Base-by-base conservation (phyloP, 1,140 invertebrate species). In the Goniozus legneri region DNA sequence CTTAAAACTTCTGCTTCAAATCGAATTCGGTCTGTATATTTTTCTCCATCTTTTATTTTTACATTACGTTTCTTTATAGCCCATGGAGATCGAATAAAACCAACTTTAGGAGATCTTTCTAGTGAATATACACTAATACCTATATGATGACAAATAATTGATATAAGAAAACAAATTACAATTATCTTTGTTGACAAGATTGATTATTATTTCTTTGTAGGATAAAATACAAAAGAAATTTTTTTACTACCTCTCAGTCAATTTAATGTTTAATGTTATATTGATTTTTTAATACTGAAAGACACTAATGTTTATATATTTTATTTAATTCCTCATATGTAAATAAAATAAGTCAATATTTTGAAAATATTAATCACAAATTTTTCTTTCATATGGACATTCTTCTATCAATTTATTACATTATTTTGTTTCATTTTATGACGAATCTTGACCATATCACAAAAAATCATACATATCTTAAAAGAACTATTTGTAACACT, bases 41-140 rank as follows among this genome's bases (percentile, higher is more conserved):
- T 35, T 37, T 70, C 62, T 46, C 65, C 56, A 37, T 50, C 42
- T 4, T 4, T 4, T 20, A 64, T 31, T 34, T 72, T 71, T 40
- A 77, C 62, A 48, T 80, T 83, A 2, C 86, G 52, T 72, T 85
- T 85, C 61, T 92, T 92, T 1, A 92, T 76, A 3, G 88, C 90
- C 90, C 89, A 92, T 1, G 89, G 90, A 2, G 89, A 91, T 32
- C 80, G 69, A 2, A 77, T 69, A 54, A 82, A 78, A 22, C 83
- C 82, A 4, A 79, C 76, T 57, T 76, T 76, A 2, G 87, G 86
- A 0, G 86, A 87, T 54, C 88, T 75, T 46, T 89, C 78, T 50
- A 91, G 63, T 48, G 84, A 81, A 69, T 87, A 90, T 3, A 92
- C 88, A 50, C 79, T 81, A 16, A 91, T 82, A 44, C 89, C 89